phyloP scores from a whole-genome alignment of 2,113 vertebrate genomes.

The Procavia capensis region DNA sequence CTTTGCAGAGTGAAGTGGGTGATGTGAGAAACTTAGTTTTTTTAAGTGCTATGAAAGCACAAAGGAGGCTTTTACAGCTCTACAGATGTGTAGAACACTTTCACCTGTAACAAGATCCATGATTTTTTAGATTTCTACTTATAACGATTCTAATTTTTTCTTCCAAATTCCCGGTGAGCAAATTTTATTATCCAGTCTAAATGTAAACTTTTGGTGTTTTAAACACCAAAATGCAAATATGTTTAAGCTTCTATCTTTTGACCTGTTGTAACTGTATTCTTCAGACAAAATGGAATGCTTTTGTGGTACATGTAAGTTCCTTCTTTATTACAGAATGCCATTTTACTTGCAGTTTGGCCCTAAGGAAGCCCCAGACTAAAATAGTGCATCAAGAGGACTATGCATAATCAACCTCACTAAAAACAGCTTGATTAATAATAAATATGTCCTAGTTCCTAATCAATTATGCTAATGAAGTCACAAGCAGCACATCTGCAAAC shows the following conservation, averaged over 20 bases:
- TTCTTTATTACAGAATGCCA: slow-evolving; percentile 30
- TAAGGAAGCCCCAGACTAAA: slow-evolving; percentile 71
- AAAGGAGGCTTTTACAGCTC: not conserved
- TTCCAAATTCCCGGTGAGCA: not conserved
- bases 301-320: not conserved
- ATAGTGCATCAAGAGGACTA: slow-evolving; percentile 72
- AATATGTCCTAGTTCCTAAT: slow-evolving; percentile 80
- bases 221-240: not conserved
- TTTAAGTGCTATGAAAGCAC: not conserved
- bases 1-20: not conserved
- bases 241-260: not conserved
- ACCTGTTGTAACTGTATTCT: not conserved
- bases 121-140: not conserved
- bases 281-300: not conserved
- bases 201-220: not conserved
- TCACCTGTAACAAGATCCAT: not conserved
- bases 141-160: slow-evolving; percentile 25
- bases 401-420: slow-evolving; percentile 74
- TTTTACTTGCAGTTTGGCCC: slow-evolving; percentile 70
- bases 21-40: not conserved
- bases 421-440: slow-evolving; percentile 83
- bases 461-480: slow-evolving; percentile 75
- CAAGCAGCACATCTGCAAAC: slow-evolving; percentile 66
- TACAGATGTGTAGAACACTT: not conserved
- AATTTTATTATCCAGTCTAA: not conserved